These are phyloP conservation scores for Petrosia ficiformis DNA, from an alignment of 37 sponge, comb jelly and placozoan species.

Conservation along the genomic window DNA sequence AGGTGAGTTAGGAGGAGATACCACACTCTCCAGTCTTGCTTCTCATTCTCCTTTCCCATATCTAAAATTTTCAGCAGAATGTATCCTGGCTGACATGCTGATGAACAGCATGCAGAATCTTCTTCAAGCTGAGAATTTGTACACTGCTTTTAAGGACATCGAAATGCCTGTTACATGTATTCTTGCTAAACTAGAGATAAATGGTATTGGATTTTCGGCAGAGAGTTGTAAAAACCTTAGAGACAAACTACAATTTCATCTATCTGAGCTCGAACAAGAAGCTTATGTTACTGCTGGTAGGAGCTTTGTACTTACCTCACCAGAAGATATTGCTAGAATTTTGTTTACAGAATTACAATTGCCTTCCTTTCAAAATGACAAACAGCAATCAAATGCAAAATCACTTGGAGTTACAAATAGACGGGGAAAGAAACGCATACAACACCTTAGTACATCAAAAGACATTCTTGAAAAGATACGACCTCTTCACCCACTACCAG, in stretches of 20 bases:
- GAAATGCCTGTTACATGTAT: slow-evolving; percentile 78
- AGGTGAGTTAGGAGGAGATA: slow-evolving; percentile 22
- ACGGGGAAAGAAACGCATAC: slow-evolving; percentile 23
- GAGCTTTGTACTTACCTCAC: slow-evolving; percentile 82
- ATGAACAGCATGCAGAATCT: slow-evolving; percentile 55
- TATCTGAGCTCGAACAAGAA: slow-evolving; percentile 64
- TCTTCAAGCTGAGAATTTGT: slow-evolving; percentile 62
- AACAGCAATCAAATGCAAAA: neutral
- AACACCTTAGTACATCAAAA: slow-evolving; percentile 88
- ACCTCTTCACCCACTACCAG: slow-evolving; percentile 83
- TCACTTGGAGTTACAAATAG: slow-evolving; percentile 9
- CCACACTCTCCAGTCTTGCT: slow-evolving; percentile 58
- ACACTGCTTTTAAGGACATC: slow-evolving; percentile 54
- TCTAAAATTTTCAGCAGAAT: slow-evolving; percentile 60
- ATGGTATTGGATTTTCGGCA: slow-evolving; percentile 83
- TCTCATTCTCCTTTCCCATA: slow-evolving; percentile 61
- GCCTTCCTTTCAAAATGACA: slow-evolving; percentile 35
- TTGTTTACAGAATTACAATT: slow-evolving; percentile 84
- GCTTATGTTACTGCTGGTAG: slow-evolving; percentile 65
- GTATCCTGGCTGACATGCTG: slow-evolving; percentile 59
- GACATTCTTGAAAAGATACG: slow-evolving; percentile 86
- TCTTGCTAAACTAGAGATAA: slow-evolving; percentile 83
- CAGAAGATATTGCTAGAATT: slow-evolving; percentile 84
- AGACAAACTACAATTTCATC: slow-evolving; percentile 43
- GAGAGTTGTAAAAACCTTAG: slow-evolving; percentile 50